A percentile compares a stretch with the other conserved stretches of the same genome.
Evolutionary conservation across 2,888 invertebrate genomes (phyloP).

Genomic region (Sepioteuthis lessoniana): DNA sequence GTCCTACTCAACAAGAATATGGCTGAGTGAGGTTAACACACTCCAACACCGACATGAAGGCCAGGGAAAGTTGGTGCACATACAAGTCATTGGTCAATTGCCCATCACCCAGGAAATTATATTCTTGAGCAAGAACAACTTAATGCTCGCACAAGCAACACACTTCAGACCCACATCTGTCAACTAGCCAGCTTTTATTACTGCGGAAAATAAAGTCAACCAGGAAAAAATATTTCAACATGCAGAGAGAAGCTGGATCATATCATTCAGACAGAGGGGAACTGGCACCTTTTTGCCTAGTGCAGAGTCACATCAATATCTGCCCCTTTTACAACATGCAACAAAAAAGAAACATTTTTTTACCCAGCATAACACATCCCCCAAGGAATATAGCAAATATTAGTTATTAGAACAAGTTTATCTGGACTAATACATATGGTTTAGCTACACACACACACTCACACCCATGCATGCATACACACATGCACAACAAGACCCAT

Average conservation of each 20-base stretch:
- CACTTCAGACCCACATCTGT: not conserved
- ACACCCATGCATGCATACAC: not conserved
- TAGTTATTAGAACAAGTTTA: not conserved
- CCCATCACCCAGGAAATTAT: not conserved
- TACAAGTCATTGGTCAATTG: too few relatives aligned
- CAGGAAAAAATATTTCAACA: not conserved
- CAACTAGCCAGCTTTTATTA: slow-evolving; percentile 14
- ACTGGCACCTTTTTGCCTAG: not conserved
- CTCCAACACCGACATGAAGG: too few relatives aligned
- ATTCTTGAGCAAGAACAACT: not conserved
- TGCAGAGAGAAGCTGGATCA: not conserved
- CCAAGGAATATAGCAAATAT: not conserved
- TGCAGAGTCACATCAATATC: not conserved
- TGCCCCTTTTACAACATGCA: not conserved
- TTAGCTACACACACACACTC: not conserved
- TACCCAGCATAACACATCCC: not conserved
- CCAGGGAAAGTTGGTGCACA: too few relatives aligned
- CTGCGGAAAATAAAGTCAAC: not conserved
- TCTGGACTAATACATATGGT: not conserved
- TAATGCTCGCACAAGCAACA: not conserved
- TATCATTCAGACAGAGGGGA: not conserved
- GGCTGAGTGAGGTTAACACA: too few relatives aligned
- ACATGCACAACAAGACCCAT: not conserved
- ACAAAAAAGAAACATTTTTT: not conserved
- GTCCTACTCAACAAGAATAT: too few relatives aligned